Percentiles rank a stretch among this genome's conserved stretches.
Evolutionary conservation across 2,888 invertebrate genomes (phyloP).

Genomic region (Parascotia fuliginaria): DNA sequence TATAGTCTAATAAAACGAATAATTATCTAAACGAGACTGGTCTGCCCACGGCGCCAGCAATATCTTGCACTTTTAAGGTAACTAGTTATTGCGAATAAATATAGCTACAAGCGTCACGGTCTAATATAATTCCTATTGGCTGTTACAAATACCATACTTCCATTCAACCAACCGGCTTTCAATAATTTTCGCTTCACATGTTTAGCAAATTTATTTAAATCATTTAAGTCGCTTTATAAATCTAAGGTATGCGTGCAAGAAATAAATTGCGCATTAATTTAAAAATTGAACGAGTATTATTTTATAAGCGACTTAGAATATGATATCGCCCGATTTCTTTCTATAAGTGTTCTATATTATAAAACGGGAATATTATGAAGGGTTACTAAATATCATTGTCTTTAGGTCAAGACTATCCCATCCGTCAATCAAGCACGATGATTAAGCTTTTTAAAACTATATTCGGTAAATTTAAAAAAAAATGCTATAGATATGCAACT

Average conservation of each 20-base stretch:
- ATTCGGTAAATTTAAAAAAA: no score
- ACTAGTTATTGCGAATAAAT: slow-evolving; percentile 37
- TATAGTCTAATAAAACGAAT: slow-evolving; percentile 19
- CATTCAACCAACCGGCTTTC: slow-evolving; percentile 25
- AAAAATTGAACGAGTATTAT: no score
- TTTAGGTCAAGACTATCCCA: no score
- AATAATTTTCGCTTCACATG: slow-evolving; percentile 4
- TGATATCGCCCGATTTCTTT: no score
- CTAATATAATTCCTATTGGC: slow-evolving; percentile 25
- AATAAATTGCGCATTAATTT: slow-evolving; percentile 31
- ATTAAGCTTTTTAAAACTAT: no score
- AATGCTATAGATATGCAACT: no score
- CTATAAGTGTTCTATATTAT: no score
- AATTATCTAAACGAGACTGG: slow-evolving; percentile 28
- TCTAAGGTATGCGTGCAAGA: slow-evolving; percentile 37
- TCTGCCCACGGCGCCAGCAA: slow-evolving; percentile 42
- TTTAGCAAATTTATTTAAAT: slow-evolving; percentile 23
- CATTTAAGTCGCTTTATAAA: slow-evolving; percentile 31
- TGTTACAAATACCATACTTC: slow-evolving; percentile 2
- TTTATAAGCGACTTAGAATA: no score
- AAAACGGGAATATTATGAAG: no score
- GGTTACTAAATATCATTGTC: no score
- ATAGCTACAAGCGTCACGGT: slow-evolving; percentile 12
- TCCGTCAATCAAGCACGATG: no score
- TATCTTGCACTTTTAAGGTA: slow-evolving; percentile 43